phyloP scores from a whole-genome alignment of 2,797 vertebrate genomes.

The Hoplostethus atlanticus region DNA sequence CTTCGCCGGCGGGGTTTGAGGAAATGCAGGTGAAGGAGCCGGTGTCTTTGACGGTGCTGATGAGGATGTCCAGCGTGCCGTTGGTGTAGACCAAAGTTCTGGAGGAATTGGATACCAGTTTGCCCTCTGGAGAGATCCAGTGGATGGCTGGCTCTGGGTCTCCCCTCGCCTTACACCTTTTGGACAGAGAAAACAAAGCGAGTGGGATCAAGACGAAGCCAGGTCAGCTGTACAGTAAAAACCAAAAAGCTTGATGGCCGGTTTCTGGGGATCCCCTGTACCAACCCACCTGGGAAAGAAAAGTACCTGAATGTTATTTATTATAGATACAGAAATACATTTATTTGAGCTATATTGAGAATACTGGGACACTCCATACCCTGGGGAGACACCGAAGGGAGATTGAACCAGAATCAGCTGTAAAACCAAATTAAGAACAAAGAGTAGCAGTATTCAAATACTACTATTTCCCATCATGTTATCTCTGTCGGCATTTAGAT shows the following conservation, averaged over 20 bases:
- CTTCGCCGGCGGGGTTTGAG: constrained; percentile 96
- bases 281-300: neutral
- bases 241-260: neutral
- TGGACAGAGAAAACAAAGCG: constrained; percentile 1
- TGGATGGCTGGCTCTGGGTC: constrained; percentile 97
- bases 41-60: constrained; percentile 96
- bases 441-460: too few species aligned
- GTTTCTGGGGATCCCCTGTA: constrained; percentile 5
- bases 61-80: constrained; percentile 95
- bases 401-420: neutral
- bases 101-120: constrained; percentile 95
- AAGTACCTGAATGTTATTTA: neutral
- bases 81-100: constrained; percentile 93
- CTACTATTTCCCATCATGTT: too few species aligned
- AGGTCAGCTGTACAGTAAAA: constrained; percentile 34
- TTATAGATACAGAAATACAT: neutral
- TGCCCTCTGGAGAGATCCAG: constrained; percentile 98
- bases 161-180: constrained; percentile 94
- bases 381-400: neutral
- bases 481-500: too few species aligned
- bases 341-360: constrained; percentile 5
- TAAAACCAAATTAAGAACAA: neutral
- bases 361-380: neutral
- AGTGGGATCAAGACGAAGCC: constrained; percentile 12
- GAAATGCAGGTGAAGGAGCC: constrained; percentile 98